phyloP scores from a whole-genome alignment of 2,797 vertebrate genomes.

The Coranthus polyacanthus region DNA sequence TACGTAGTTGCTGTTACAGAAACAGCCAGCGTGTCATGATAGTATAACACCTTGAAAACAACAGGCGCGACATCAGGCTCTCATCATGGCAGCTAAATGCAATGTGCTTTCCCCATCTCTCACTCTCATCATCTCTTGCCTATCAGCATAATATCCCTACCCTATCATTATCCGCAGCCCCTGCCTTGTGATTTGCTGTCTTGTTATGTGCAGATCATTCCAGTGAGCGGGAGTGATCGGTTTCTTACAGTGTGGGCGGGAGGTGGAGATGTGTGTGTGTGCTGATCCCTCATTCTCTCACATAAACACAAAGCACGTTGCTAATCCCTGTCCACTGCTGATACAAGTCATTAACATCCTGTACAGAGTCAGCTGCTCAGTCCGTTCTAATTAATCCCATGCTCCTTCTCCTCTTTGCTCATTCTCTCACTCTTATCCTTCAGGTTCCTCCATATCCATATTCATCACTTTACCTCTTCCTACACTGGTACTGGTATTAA shows the following conservation, averaged over 20 bases:
- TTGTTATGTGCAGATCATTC: not conserved
- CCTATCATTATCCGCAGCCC: slow-evolving; percentile 25
- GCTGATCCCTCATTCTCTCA: slow-evolving; percentile 25
- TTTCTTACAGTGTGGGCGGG: slow-evolving; percentile 6
- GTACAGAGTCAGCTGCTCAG: slow-evolving; percentile 42
- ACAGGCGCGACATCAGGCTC: no score
- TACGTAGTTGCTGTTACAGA: no score
- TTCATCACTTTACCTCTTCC: not conserved
- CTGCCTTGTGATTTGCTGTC: slow-evolving; percentile 13
- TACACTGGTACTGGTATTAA: slow-evolving; percentile 11
- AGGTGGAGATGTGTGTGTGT: not conserved
- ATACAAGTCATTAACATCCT: slow-evolving; percentile 56
- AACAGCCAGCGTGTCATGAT: no score
- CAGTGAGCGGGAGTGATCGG: slow-evolving; percentile 8
- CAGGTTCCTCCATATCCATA: slow-evolving; percentile 1
- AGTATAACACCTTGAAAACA: no score
- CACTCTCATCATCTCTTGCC: slow-evolving; percentile 1
- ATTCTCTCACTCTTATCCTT: not conserved
- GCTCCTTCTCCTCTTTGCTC: slow-evolving; percentile 18
- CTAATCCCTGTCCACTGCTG: slow-evolving; percentile 56
- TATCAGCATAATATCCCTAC: slow-evolving; percentile 3
- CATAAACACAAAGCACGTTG: slow-evolving; percentile 15
- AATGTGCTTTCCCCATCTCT: no score
- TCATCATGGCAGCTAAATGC: no score
- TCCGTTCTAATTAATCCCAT: slow-evolving; percentile 63